A percentile compares a stretch with the other conserved stretches of the same genome.
These are phyloP conservation scores for Ctenopoma kingsleyae DNA, from an alignment of 2,797 vertebrate genomes.

Conservation along the genomic window DNA sequence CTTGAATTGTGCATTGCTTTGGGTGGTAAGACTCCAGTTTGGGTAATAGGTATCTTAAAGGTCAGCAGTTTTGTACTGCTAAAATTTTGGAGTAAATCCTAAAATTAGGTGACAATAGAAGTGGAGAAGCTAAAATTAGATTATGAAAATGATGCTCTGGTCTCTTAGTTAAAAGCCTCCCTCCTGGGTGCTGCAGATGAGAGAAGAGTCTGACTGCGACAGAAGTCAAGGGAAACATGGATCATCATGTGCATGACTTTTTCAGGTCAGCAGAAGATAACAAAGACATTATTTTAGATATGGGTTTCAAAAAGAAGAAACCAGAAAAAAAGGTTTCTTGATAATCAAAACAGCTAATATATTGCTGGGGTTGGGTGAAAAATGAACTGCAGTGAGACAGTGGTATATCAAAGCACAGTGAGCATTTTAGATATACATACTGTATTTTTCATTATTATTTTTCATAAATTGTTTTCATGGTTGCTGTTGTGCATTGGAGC, in stretches of 20 bases:
- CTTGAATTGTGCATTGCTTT: neutral
- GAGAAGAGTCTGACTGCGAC: slow-evolving; percentile 39
- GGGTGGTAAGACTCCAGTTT: neutral
- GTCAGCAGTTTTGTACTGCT: slow-evolving; percentile 10
- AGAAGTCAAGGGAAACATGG: slow-evolving; percentile 49
- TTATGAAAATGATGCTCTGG: slow-evolving; percentile 37
- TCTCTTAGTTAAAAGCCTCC: slow-evolving; percentile 48
- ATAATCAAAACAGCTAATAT: slow-evolving; percentile 6
- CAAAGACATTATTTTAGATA: slow-evolving; percentile 30
- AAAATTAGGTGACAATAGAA: slow-evolving; percentile 42
- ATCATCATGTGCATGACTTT: slow-evolving; percentile 51
- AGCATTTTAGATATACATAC: neutral
- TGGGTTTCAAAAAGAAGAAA: slow-evolving; percentile 11
- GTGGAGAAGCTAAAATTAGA: slow-evolving; percentile 51
- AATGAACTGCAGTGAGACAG: neutral
- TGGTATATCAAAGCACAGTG: neutral
- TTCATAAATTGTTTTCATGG: neutral
- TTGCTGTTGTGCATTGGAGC: neutral
- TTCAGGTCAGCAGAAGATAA: slow-evolving; percentile 59
- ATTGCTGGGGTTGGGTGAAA: neutral
- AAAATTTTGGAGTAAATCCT: slow-evolving; percentile 34
- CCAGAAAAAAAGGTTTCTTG: neutral
- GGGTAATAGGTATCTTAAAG: slow-evolving; percentile 7
- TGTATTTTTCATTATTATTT: no score
- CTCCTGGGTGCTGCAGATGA: slow-evolving; percentile 39